A percentile compares a stretch with the other conserved stretches of the same genome.
These are phyloP conservation scores for Acanthacorydalis orientalis DNA, from an alignment of 2,888 invertebrate genomes.

Conservation along the genomic window DNA sequence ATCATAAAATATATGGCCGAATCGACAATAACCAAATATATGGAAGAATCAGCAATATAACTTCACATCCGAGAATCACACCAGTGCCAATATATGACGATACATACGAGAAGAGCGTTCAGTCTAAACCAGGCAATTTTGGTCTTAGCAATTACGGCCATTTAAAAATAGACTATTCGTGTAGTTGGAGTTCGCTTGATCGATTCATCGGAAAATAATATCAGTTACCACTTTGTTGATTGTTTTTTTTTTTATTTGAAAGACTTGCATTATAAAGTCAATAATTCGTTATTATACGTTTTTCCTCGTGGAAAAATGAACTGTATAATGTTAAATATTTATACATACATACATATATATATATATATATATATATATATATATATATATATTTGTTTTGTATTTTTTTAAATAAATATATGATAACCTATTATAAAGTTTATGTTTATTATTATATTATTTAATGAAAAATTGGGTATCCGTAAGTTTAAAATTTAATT, in stretches of 20 bases:
- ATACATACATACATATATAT: no score
- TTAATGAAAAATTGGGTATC: no score
- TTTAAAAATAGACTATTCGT: constrained; percentile 66
- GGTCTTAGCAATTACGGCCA: constrained; percentile 63
- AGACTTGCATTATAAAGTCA: neutral
- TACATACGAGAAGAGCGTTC: constrained; percentile 26
- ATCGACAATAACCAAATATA: neutral
- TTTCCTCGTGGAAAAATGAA: no score
- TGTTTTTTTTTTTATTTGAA: neutral
- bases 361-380: no score
- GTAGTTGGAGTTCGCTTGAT: constrained; percentile 66
- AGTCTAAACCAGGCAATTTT: constrained; percentile 39
- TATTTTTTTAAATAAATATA: no score
- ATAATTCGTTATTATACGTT: no score
- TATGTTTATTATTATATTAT: no score
- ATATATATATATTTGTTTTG: no score
- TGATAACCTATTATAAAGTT: no score
- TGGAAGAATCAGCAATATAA: neutral
- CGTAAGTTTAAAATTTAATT: no score
- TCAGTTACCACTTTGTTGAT: constrained; percentile 11
- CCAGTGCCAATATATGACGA: constrained; percentile 23
- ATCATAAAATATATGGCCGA: neutral
- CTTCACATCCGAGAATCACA: constrained; percentile 9
- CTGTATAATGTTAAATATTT: no score
- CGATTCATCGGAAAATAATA: constrained; percentile 47